Evolutionary conservation across 2,888 invertebrate species (phyloP).

Genomic region (Lepidochitona cinerea): DNA sequence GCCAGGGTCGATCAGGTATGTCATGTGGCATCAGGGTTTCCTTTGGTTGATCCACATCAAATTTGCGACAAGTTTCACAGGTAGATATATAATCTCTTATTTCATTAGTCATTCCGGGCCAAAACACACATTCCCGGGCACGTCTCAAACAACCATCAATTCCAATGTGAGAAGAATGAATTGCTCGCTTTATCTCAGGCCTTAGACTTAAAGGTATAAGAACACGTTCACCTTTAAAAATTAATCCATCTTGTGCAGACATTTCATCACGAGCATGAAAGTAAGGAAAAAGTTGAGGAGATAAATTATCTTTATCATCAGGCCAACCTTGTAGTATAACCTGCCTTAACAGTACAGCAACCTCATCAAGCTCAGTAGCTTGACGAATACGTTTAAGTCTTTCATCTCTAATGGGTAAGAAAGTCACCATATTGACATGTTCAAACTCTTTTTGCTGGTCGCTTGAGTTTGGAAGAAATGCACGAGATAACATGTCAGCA

Average conservation of each 20-base stretch:
- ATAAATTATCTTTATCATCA: background rate
- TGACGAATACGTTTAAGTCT: background rate
- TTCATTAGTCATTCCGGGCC: background rate
- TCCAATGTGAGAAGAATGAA: slow-evolving; percentile 12
- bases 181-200: background rate
- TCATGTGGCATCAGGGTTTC: background rate
- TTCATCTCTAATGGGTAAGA: background rate
- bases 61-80: background rate
- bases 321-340: slow-evolving; percentile 22
- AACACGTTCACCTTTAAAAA: slow-evolving; percentile 14
- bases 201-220: slow-evolving; percentile 6
- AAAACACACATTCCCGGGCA: background rate
- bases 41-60: background rate
- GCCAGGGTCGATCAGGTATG: background rate
- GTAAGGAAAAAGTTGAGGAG: slow-evolving; percentile 7
- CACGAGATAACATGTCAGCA: slow-evolving; percentile 36
- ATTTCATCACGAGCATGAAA: slow-evolving; percentile 19
- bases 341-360: slow-evolving; percentile 1
- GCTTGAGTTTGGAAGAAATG: slow-evolving; percentile 14
- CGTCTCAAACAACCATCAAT: slow-evolving; percentile 9
- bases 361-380: slow-evolving; percentile 10
- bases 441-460: background rate
- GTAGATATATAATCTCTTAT: background rate
- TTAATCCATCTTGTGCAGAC: slow-evolving; percentile 17
- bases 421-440: background rate